Conservation (phyloP, 2,797 vertebrate genomes). For the Chaenodraco wilsoni region DNA sequence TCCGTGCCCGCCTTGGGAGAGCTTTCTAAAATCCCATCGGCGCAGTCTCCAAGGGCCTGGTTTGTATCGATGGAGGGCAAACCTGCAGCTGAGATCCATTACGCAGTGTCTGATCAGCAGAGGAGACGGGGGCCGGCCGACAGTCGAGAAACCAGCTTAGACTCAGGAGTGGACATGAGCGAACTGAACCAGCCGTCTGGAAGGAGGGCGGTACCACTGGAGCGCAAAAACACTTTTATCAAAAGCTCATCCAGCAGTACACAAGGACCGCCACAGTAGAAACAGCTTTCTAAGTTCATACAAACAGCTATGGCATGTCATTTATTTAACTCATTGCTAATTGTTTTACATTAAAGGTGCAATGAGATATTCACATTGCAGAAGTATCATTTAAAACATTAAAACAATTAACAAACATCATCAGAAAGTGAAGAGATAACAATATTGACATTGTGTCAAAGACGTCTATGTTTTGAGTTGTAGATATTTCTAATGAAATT, state of each 20-base stretch:
- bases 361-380: too few relatives aligned
- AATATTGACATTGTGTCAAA: too few relatives aligned
- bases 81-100: conserved; percentile 90
- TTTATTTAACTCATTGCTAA: neutral
- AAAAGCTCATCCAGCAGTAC: conserved; percentile 84
- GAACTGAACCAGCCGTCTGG: conserved; percentile 84
- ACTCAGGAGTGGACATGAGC: conserved; percentile 94
- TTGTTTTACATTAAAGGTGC: too few relatives aligned
- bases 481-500: too few relatives aligned
- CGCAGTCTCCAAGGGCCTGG: conserved; percentile 90
- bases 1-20: conserved; percentile 85
- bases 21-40: conserved; percentile 84
- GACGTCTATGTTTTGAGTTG: too few relatives aligned
- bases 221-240: conserved; percentile 89
- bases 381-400: too few relatives aligned
- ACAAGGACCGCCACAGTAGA: conserved; percentile 73
- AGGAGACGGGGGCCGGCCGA: conserved; percentile 80
- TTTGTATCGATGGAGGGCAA: conserved; percentile 95
- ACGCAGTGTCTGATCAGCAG: conserved; percentile 87
- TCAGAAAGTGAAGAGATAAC: too few relatives aligned
- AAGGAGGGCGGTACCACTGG: conserved; percentile 73
- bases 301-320: neutral
- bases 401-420: too few relatives aligned
- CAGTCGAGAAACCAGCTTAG: conserved; percentile 91
- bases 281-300: neutral